phyloP scores from a whole-genome alignment of 2,888 invertebrate species.

The Andrena hattorfiana region DNA sequence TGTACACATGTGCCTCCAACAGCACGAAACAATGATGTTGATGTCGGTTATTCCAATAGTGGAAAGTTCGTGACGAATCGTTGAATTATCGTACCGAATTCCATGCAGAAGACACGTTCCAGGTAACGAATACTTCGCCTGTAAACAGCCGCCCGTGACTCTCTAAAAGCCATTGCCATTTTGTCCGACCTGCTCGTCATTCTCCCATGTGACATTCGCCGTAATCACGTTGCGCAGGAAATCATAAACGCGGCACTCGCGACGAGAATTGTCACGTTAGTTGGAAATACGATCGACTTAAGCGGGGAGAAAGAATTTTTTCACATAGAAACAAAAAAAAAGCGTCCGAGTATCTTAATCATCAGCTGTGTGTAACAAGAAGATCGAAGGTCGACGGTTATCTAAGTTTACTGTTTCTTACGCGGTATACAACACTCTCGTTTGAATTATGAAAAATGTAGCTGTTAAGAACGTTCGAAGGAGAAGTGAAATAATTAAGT shows the following conservation, averaged over 20 bases:
- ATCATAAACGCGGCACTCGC: conserved; percentile 13
- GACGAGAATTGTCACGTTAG: conserved; percentile 56
- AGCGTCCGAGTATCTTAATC: conserved; percentile 41
- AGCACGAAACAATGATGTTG: conserved; percentile 52
- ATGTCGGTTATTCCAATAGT: conserved; percentile 43
- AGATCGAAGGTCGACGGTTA: conserved; percentile 68
- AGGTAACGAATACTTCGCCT: conserved; percentile 36
- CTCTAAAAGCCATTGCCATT: conserved; percentile 21
- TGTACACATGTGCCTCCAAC: conserved; percentile 25
- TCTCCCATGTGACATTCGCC: conserved; percentile 10
- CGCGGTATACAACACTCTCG: neutral
- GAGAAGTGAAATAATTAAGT: neutral
- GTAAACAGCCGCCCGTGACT: neutral
- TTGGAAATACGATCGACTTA: conserved; percentile 42
- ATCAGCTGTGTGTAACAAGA: conserved; percentile 38
- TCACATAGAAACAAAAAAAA: conserved; percentile 7
- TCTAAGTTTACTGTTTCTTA: conserved; percentile 59
- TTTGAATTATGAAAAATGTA: conserved; percentile 38
- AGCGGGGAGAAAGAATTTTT: neutral
- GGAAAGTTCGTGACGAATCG: conserved; percentile 26
- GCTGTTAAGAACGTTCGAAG: neutral
- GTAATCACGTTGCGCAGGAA: conserved; percentile 32
- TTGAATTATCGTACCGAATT: conserved; percentile 15
- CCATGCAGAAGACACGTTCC: neutral
- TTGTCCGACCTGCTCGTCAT: conserved; percentile 2